Percentiles rank a stretch among this genome's conserved stretches.
These are phyloP conservation scores for Mesoclemmys tuberculata DNA, from an alignment of 2,113 vertebrate species.

Conservation along the genomic window DNA sequence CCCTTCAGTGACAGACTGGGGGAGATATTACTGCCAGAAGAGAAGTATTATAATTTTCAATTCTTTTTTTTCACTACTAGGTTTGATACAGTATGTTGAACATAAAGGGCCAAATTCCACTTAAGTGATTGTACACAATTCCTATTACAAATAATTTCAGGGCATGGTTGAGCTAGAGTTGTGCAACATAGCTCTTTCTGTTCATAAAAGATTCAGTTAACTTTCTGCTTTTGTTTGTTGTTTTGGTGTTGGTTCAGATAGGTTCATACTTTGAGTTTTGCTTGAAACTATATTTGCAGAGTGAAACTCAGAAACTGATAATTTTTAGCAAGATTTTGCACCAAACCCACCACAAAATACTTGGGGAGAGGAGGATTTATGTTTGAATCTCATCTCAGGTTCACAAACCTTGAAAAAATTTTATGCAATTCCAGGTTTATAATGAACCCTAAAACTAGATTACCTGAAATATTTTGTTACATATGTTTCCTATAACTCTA, in stretches of 20 bases:
- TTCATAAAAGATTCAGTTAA: neutral
- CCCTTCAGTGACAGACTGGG: neutral
- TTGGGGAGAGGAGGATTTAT: neutral
- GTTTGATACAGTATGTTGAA: neutral
- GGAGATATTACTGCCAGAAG: neutral
- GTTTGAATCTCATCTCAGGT: neutral
- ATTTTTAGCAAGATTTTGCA: neutral
- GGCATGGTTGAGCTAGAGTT: neutral
- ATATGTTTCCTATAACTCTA: neutral
- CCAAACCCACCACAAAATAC: neutral
- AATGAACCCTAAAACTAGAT: neutral
- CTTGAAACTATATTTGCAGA: neutral
- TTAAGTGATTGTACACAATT: neutral
- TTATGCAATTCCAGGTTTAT: neutral
- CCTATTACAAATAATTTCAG: neutral
- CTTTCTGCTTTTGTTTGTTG: neutral
- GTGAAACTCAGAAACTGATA: neutral
- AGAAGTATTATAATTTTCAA: neutral
- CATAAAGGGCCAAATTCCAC: neutral
- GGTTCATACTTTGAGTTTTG: neutral
- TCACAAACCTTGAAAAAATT: fast-evolving
- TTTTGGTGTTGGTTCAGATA: neutral
- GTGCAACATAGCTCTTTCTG: neutral
- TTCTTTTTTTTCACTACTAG: neutral
- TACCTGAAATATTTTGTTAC: neutral